phyloP scores from a whole-genome alignment of 2,888 invertebrate genomes.

The Pharmacophagus antenor region DNA sequence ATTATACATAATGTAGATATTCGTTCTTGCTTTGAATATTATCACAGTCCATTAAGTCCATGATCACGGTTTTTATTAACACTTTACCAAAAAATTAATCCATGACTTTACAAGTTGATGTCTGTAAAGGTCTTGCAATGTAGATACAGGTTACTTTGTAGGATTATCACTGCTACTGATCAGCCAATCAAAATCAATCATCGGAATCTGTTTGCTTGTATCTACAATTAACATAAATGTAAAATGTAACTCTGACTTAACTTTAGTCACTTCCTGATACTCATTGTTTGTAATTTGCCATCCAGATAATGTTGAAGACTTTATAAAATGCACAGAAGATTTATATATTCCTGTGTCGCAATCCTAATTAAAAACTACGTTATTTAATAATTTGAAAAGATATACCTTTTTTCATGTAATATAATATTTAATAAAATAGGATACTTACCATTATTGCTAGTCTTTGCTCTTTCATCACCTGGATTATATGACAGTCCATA shows the following conservation, averaged over 20 bases:
- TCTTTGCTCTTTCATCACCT: conserved; percentile 61
- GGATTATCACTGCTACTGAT: conserved; percentile 71
- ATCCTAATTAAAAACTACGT: background rate
- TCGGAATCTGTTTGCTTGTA: conserved; percentile 79
- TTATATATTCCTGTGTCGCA: background rate
- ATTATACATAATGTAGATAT: background rate
- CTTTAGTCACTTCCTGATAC: conserved; percentile 14
- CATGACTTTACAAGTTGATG: conserved; percentile 35
- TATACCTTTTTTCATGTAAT: background rate
- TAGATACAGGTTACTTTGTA: conserved; percentile 63
- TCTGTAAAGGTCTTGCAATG: conserved; percentile 55
- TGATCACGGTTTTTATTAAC: conserved; percentile 21
- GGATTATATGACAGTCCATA: conserved; percentile 70
- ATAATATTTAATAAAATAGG: background rate
- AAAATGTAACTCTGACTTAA: conserved; percentile 50
- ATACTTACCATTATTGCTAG: conserved; percentile 62
- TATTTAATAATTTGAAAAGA: background rate
- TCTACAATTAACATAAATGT: conserved; percentile 79
- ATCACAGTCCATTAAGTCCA: conserved; percentile 44
- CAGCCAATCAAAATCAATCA: conserved; percentile 82
- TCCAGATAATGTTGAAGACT: background rate
- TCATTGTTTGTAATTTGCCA: background rate
- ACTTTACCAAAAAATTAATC: conserved; percentile 52
- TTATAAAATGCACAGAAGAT: too few species aligned
- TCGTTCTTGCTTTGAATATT: conserved; percentile 27